Conservation (phyloP, 2,797 vertebrate species). For the Phataginus tetradactyla region DNA sequence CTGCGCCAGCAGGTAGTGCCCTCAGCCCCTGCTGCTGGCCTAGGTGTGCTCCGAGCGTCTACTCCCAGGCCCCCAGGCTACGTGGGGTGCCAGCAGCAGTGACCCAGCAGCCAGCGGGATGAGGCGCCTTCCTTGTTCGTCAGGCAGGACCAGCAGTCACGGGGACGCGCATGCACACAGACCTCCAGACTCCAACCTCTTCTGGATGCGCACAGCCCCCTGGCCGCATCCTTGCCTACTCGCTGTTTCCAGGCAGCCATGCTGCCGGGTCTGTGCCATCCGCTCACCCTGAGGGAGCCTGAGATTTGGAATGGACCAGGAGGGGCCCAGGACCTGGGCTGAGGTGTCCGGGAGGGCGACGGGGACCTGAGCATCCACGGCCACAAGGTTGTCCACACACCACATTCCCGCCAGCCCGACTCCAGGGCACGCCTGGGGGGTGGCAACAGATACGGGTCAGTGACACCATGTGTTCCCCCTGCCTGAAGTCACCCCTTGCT, state of each 20-base stretch:
- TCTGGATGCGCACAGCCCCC: too few relatives aligned
- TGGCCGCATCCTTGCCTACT: too few relatives aligned
- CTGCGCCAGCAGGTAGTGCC: background rate
- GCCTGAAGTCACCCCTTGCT: background rate
- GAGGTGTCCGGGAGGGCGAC: background rate
- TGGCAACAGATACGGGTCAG: background rate
- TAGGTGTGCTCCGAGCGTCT: background rate
- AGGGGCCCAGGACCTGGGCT: background rate
- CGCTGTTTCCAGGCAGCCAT: too few relatives aligned
- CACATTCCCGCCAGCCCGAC: background rate
- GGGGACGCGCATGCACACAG: too few relatives aligned
- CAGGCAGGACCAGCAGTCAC: too few relatives aligned
- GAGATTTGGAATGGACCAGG: background rate
- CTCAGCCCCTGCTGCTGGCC: background rate
- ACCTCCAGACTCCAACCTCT: too few relatives aligned
- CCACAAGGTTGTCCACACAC: background rate
- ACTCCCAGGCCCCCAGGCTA: background rate
- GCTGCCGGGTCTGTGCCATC: too few relatives aligned
- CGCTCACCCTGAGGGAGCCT: too few relatives aligned
- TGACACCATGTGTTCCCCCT: fast-evolving
- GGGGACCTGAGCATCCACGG: background rate
- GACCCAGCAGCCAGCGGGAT: too few relatives aligned
- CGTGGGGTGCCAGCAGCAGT: background rate
- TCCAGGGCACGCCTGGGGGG: background rate
- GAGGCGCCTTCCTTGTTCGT: too few relatives aligned